Base-by-base conservation (phyloP, 2,888 invertebrate species). In the Mystacides longicornis region DNA sequence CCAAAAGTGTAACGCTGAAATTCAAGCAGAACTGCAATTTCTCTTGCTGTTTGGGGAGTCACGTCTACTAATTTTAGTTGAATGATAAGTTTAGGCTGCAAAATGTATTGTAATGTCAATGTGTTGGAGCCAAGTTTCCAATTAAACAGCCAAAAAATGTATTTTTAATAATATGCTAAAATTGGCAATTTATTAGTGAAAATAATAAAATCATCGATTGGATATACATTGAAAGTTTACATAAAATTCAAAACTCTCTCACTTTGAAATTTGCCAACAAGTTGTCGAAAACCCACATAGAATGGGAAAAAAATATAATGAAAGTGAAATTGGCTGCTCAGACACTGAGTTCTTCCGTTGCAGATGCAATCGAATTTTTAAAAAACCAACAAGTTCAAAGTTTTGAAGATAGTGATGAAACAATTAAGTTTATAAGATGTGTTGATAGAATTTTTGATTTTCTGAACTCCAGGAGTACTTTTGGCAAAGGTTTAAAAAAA, bases 371-470 rank as follows among this genome's bases (percentile, higher is more conserved):
- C 7, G 18, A 43, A 43, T 43, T 16, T n/a, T 18, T 43, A 18
- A 16, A 18, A 43, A n/a, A 43, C 16, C 43, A 43, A 43, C 11
- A 16, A 18, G 43, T 43, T 43, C 43, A 43, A 45, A 21, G 45
- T 19, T 45, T 45, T 45, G 5, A 45, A 45, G 3, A 45, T 45
- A 19, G 45, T 45, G 45, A 14, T 45, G 45, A 45, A 45, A 45
- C 45, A 19, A 45, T 45, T 9, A 45, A 45, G 4, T 45, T 45
- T 16, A 45, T 45, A 19, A 37, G 45, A 45, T 4, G 18, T 19
- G 18, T 45, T 21, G 45, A 45, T 21, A 45, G 45, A 43, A 31
- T 31, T 31, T n/a, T n/a, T n/a, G n/a, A n/a, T n/a, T n/a, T n/a
- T n/a, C n/a, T n/a, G n/a, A n/a, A n/a, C n/a, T n/a, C n/a, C n/a